These are phyloP conservation scores for Scalopus aquaticus DNA, from an alignment of 2,113 vertebrate species.

Conservation along the genomic window DNA sequence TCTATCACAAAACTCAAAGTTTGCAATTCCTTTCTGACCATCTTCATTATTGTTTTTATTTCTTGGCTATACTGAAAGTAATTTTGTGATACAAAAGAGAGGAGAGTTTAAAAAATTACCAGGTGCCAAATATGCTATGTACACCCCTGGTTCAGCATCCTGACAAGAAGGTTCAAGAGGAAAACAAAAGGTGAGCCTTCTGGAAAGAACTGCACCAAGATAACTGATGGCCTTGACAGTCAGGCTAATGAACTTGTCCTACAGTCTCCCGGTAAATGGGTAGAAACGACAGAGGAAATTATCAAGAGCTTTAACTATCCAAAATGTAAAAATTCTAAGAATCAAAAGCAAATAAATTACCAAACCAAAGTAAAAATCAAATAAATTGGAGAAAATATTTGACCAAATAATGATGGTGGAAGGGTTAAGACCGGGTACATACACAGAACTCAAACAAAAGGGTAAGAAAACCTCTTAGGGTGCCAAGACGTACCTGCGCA, in stretches of 20 bases:
- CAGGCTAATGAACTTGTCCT: not conserved
- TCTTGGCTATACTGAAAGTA: slow-evolving; percentile 13
- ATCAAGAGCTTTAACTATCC: not conserved
- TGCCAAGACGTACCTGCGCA: not conserved
- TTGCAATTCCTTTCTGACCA: not conserved
- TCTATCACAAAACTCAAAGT: not conserved
- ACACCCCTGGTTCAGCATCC: not conserved
- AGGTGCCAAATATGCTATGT: not conserved
- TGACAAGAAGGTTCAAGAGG: not conserved
- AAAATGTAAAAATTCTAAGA: not conserved
- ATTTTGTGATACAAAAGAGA: not conserved
- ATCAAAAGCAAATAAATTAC: not conserved
- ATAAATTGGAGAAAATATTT: not conserved
- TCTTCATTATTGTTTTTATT: not conserved
- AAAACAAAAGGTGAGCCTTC: not conserved
- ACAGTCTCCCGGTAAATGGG: not conserved
- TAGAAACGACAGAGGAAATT: not conserved
- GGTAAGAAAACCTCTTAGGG: not conserved
- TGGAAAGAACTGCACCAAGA: not conserved
- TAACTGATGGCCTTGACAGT: not conserved
- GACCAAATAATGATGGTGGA: not conserved
- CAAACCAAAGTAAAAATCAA: slow-evolving; percentile 14
- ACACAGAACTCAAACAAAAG: not conserved
- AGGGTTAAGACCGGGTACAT: not conserved
- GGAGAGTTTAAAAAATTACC: not conserved